These are phyloP conservation scores for Dicerorhinus sumatrensis DNA, from an alignment of 2,113 vertebrate genomes.

Conservation along the genomic window DNA sequence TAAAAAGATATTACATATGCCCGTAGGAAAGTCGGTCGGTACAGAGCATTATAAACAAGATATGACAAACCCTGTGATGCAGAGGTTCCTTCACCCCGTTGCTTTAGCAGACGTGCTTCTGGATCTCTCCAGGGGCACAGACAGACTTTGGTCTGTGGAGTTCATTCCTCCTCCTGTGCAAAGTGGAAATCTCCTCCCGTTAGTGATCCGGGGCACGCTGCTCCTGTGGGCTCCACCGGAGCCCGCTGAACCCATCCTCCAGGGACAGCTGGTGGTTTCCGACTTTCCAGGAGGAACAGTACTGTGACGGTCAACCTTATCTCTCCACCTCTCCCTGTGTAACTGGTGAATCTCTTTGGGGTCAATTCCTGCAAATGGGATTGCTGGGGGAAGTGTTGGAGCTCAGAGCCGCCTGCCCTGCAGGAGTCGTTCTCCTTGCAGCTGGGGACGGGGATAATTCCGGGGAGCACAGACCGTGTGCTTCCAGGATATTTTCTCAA, in stretches of 20 bases:
- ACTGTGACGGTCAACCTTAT: not conserved
- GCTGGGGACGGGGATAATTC: not conserved
- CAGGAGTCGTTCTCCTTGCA: not conserved
- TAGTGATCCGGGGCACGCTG: not conserved
- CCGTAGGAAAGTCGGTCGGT: not conserved
- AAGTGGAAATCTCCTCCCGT: not conserved
- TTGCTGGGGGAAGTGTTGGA: not conserved
- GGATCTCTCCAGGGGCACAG: not conserved
- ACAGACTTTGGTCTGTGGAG: not conserved
- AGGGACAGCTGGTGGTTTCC: accelerated
- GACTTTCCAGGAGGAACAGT: not conserved
- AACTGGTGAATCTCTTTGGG: not conserved
- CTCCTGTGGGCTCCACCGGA: accelerated
- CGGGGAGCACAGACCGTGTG: accelerated
- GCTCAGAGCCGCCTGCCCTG: not conserved
- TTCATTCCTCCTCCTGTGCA: not conserved
- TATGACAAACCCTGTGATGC: not conserved
- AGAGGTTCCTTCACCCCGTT: not conserved
- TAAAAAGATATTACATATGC: not conserved
- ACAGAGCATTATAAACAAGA: not conserved
- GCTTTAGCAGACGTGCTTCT: not conserved
- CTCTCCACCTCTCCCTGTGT: not conserved
- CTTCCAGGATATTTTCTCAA: not conserved
- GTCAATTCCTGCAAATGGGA: not conserved
- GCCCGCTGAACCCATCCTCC: not conserved